Evolutionary conservation across 2,113 vertebrate genomes (phyloP).

Genomic region (Nibea coibor): DNA sequence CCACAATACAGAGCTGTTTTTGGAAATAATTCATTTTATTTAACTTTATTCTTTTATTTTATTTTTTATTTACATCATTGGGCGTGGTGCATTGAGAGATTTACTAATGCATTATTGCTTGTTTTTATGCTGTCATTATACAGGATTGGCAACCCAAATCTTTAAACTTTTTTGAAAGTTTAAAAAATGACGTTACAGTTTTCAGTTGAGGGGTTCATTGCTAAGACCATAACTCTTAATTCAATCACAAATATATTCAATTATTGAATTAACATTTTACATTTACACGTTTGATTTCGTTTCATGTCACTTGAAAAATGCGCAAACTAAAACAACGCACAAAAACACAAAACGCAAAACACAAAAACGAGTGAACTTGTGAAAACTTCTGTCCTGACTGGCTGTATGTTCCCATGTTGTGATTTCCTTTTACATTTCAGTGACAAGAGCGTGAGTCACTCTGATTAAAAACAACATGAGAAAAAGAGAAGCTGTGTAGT

Average conservation of each 20-base stretch:
- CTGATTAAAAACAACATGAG: constrained; percentile 4
- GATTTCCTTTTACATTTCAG: constrained; percentile 11
- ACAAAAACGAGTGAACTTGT: not conserved
- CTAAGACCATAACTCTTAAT: not conserved
- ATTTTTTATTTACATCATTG: no score
- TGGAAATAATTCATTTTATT: not conserved
- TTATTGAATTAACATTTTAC: no score
- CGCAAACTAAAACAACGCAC: not conserved
- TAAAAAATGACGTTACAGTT: not conserved
- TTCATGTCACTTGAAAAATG: not conserved
- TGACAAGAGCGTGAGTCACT: constrained; percentile 32
- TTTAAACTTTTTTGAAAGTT: no score
- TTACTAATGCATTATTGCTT: not conserved
- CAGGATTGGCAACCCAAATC: not conserved
- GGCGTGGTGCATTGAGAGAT: no score
- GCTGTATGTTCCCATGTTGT: not conserved
- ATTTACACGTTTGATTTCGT: no score
- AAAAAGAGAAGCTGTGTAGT: constrained; percentile 29
- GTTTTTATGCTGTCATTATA: not conserved
- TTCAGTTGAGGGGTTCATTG: not conserved
- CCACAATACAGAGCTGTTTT: not conserved
- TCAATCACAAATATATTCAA: not conserved
- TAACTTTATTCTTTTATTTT: not conserved
- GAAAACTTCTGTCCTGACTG: not conserved
- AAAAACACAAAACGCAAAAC: not conserved